Evolutionary conservation across 2,888 invertebrate species (phyloP).

Genomic region (Ophioninae sp.): DNA sequence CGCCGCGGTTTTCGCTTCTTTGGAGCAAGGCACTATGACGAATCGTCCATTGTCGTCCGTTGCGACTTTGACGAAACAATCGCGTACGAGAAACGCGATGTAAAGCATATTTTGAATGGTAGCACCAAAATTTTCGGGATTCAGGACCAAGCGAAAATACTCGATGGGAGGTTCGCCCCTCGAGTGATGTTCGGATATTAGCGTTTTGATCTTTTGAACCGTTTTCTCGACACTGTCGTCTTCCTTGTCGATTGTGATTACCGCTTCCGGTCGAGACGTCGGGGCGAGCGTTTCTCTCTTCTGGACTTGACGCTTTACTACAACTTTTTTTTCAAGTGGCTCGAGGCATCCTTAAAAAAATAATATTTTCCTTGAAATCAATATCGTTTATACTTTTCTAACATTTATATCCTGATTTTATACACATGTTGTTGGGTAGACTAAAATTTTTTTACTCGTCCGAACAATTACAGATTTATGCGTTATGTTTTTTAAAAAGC

Average conservation of each 20-base stretch:
- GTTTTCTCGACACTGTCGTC: constrained; percentile 84
- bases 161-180: constrained; percentile 81
- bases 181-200: constrained; percentile 81
- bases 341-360: constrained; percentile 66
- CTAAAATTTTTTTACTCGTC: too few relatives aligned
- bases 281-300: constrained; percentile 74
- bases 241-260: constrained; percentile 82
- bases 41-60: constrained; percentile 69
- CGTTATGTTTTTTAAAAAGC: too few relatives aligned
- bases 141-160: constrained; percentile 84
- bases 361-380: not conserved
- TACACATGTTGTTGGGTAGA: too few relatives aligned
- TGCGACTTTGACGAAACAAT: constrained; percentile 82
- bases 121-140: constrained; percentile 84
- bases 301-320: constrained; percentile 43
- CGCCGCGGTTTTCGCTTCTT: constrained; percentile 69
- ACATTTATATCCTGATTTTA: too few relatives aligned
- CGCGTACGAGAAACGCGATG: constrained; percentile 84
- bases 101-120: constrained; percentile 86
- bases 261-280: constrained; percentile 82
- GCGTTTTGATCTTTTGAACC: constrained; percentile 82
- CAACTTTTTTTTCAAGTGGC: constrained; percentile 66
- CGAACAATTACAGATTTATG: too few relatives aligned
- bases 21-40: constrained; percentile 73
- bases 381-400: too few relatives aligned